These are phyloP conservation scores for Stenodema calcarata DNA, from an alignment of 2,888 invertebrate species.

Conservation along the genomic window DNA sequence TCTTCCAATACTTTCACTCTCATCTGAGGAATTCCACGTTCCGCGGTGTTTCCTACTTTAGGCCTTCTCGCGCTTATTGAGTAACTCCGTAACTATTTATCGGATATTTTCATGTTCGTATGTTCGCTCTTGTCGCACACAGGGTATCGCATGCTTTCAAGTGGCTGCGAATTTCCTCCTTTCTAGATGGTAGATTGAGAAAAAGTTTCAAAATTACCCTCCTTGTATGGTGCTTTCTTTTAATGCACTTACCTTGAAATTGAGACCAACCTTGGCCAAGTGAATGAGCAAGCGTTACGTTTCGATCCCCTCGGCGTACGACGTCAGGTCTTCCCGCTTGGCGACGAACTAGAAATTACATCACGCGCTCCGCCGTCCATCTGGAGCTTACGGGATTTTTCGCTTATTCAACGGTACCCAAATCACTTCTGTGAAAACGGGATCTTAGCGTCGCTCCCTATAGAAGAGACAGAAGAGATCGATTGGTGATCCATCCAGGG, in stretches of 20 bases:
- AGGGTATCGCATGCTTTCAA: too few relatives aligned
- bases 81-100: not conserved
- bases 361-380: not conserved
- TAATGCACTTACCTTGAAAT: not conserved
- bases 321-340: not conserved
- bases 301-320: not conserved
- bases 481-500: not conserved
- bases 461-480: not conserved
- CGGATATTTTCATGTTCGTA: not conserved
- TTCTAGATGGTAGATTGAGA: too few relatives aligned
- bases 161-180: too few relatives aligned
- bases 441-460: not conserved
- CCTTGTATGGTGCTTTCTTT: not conserved
- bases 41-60: not conserved
- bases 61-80: not conserved
- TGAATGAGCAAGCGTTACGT: not conserved
- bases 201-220: too few relatives aligned
- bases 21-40: not conserved
- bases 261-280: not conserved
- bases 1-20: not conserved
- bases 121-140: too few relatives aligned
- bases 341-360: not conserved
- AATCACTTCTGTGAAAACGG: not conserved
- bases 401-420: not conserved
- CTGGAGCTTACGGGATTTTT: not conserved